Base-by-base conservation (phyloP, 2,797 vertebrate genomes). In the Borostomias antarcticus region DNA sequence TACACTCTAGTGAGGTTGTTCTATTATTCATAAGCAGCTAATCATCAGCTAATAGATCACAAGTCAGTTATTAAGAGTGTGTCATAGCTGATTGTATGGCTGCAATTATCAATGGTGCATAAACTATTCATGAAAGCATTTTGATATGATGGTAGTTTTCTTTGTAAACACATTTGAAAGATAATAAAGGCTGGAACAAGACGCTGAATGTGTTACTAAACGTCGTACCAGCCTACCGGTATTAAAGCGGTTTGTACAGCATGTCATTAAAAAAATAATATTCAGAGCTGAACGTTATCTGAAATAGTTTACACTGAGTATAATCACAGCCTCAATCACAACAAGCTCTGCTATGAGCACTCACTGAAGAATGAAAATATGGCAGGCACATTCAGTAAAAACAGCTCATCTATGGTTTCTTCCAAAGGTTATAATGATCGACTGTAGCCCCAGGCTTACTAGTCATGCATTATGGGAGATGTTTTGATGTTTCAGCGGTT, bases 391-490 rank as follows among this genome's bases (percentile, higher is more conserved):
- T 81, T 82, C 75, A 76, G 77, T 68, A 69, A 59, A 5, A 25
- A 78, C 71, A 73, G 72, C 72, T 81, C 74, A 68, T 86, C 75
- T 85, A 77, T 58, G 77, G 77, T 74, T 79, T 63, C n/a, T n/a
- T n/a, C n/a, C n/a, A n/a, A n/a, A 86, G 79, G 84, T 86, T 85
- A 87, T 87, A 89, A 89, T 68, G 76, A 87, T 86, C 77, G 69
- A 63, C 66, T 76, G 67, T 78, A 79, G 87, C 85, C 71, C 69
- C 72, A 82, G 85, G 82, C 77, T 17, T 66, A 80, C 74, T 74
- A 85, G 80, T 83, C 85, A 87, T 85, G 84, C 88, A 89, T 88
- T 84, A 89, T 86, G 82, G 85, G 82, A 84, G 87, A 86, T 88
- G 83, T 89, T 86, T 88, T 86, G 79, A 84, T 86, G 88, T 77